These are phyloP conservation scores for Daphoenositta chrysoptera DNA, from an alignment of 2,113 vertebrate genomes.

Conservation along the genomic window DNA sequence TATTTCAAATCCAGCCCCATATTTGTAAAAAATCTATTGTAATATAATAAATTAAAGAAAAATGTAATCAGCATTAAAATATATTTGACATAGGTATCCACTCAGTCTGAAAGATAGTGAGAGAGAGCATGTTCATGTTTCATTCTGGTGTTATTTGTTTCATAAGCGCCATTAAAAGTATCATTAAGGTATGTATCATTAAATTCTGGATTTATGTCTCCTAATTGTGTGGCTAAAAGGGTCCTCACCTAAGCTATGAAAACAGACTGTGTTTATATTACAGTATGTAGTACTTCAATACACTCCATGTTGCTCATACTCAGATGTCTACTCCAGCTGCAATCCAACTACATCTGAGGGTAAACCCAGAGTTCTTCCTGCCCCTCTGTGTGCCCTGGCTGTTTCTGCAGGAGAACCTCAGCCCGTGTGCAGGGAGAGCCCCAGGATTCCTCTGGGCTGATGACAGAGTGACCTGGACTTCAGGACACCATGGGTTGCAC, in stretches of 20 bases:
- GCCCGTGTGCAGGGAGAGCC: fast-evolving
- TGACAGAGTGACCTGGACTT: not conserved
- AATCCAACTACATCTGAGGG: not conserved
- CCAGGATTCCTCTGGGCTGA: not conserved
- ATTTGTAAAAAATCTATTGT: not conserved
- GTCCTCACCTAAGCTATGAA: not conserved
- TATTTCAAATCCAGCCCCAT: not conserved
- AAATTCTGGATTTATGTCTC: not conserved
- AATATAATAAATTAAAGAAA: not conserved
- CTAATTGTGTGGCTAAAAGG: not conserved
- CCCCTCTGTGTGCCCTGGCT: not conserved
- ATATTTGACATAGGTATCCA: not conserved
- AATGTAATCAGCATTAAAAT: not conserved
- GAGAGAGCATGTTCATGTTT: not conserved
- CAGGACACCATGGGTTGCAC: not conserved
- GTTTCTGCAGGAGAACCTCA: not conserved
- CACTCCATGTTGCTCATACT: not conserved
- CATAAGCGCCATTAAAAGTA: not conserved
- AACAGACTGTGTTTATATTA: not conserved
- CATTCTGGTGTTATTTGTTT: not conserved
- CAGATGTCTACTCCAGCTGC: not conserved
- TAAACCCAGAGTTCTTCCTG: not conserved
- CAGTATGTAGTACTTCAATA: not conserved
- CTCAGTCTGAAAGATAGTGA: not conserved
- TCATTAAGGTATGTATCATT: not conserved